Percentiles rank a stretch among this genome's conserved stretches.
These are phyloP conservation scores for Periophthalmodon schlosseri DNA, from an alignment of 2,113 vertebrate species.

Conservation along the genomic window DNA sequence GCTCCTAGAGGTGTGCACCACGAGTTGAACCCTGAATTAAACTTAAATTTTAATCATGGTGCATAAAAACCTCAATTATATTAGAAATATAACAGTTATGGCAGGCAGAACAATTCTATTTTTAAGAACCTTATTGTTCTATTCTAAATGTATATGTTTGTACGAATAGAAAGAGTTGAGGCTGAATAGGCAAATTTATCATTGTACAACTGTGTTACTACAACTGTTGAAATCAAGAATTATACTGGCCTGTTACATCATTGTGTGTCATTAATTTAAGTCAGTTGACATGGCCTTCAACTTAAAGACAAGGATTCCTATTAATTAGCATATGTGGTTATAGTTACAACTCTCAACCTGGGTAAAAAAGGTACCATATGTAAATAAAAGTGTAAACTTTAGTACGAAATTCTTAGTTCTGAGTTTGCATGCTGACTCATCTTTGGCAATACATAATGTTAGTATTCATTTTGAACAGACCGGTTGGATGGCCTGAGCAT, in stretches of 20 bases:
- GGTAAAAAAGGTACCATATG: too few species aligned
- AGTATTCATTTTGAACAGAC: constrained; percentile 84
- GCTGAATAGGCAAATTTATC: neutral
- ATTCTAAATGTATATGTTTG: too few species aligned
- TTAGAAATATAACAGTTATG: too few species aligned
- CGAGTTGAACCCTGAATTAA: neutral
- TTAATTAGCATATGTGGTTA: neutral
- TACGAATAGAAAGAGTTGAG: too few species aligned
- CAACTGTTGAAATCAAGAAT: neutral
- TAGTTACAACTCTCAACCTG: neutral
- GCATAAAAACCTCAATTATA: neutral
- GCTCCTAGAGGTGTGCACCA: too few species aligned
- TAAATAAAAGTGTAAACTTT: neutral
- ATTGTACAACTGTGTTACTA: neutral
- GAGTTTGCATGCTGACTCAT: neutral
- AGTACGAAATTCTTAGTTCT: neutral
- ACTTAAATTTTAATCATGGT: neutral
- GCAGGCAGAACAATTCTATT: too few species aligned
- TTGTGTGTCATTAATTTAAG: neutral
- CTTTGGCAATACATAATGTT: constrained; percentile 36
- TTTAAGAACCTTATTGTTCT: too few species aligned
- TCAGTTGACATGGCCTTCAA: neutral
- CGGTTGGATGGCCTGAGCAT: constrained; percentile 93
- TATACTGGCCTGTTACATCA: too few species aligned
- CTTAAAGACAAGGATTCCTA: neutral